Conservation (phyloP, 2,888 invertebrate species). For the Drosophila anomalata region DNA sequence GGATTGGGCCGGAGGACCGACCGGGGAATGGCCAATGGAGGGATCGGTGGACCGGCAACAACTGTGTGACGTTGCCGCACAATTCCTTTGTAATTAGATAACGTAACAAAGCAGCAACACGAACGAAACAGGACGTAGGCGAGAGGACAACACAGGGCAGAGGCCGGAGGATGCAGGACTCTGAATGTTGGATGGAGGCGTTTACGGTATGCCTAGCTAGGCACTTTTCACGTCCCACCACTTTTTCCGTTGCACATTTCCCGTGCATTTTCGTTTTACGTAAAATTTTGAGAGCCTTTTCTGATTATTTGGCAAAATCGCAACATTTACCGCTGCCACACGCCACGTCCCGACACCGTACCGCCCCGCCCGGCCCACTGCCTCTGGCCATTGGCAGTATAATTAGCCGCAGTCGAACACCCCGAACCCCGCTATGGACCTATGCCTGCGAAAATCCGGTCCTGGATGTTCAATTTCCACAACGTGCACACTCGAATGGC, state of each 20-base stretch:
- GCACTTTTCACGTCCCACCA: constrained; percentile 19
- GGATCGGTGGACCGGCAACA: constrained; percentile 59
- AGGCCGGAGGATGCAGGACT: constrained; percentile 62
- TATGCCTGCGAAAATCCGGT: constrained; percentile 37
- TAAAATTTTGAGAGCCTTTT: constrained; percentile 69
- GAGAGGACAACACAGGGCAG: constrained; percentile 1
- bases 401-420: constrained; percentile 55
- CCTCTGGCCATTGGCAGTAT: constrained; percentile 46
- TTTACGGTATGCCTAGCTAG: constrained; percentile 28
- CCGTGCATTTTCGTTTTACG: constrained; percentile 61
- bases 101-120: constrained; percentile 75
- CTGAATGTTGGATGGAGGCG: constrained; percentile 22
- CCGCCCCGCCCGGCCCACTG: constrained; percentile 1
- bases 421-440: constrained; percentile 6
- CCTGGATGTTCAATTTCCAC: constrained; percentile 42
- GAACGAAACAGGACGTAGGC: constrained; percentile 69
- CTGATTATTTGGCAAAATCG: constrained; percentile 79
- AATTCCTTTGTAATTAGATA: constrained; percentile 80
- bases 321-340: constrained; percentile 51
- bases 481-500: constrained; percentile 43
- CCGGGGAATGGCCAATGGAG: constrained; percentile 18
- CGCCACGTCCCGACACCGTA: constrained; percentile 1
- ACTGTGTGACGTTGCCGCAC: constrained; percentile 65
- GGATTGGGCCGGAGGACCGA: background rate
- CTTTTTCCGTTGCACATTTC: constrained; percentile 36